Conservation (phyloP, 2,113 vertebrate genomes). For the Hymenochirus boettgeri region DNA sequence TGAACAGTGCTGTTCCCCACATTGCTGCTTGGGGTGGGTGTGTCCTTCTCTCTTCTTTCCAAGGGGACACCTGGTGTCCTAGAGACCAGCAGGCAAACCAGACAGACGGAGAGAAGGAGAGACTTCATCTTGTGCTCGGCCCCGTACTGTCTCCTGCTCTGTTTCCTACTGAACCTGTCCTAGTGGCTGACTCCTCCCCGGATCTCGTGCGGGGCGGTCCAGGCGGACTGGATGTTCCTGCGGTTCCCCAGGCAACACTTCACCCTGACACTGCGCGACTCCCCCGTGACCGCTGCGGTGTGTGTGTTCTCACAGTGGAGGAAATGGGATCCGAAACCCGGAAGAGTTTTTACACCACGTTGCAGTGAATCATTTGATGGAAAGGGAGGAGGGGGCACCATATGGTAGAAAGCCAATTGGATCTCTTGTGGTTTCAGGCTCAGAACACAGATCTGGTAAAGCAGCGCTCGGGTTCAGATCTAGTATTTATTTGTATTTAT, state of each 20-base stretch:
- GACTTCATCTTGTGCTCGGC: background rate
- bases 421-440: background rate
- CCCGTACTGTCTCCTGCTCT: background rate
- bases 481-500: too few species aligned
- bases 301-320: slow-evolving; percentile 3
- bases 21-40: background rate
- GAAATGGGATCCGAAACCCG: slow-evolving; percentile 22
- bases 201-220: background rate
- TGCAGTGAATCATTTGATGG: slow-evolving; percentile 35
- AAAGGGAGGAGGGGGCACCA: slow-evolving; percentile 4
- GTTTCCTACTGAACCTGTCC: background rate
- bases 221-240: too few species aligned
- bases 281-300: background rate
- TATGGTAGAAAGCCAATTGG: slow-evolving; percentile 4
- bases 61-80: slow-evolving; percentile 45
- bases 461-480: too few species aligned
- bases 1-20: slow-evolving; percentile 15
- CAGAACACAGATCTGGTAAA: too few species aligned
- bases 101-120: slow-evolving; percentile 6
- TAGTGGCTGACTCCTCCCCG: background rate
- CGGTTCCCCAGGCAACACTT: too few species aligned
- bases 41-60: slow-evolving; percentile 52
- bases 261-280: too few species aligned
- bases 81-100: slow-evolving; percentile 29
- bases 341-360: slow-evolving; percentile 33